Conservation (phyloP, 2,797 vertebrate species). For the Mus caroli region DNA sequence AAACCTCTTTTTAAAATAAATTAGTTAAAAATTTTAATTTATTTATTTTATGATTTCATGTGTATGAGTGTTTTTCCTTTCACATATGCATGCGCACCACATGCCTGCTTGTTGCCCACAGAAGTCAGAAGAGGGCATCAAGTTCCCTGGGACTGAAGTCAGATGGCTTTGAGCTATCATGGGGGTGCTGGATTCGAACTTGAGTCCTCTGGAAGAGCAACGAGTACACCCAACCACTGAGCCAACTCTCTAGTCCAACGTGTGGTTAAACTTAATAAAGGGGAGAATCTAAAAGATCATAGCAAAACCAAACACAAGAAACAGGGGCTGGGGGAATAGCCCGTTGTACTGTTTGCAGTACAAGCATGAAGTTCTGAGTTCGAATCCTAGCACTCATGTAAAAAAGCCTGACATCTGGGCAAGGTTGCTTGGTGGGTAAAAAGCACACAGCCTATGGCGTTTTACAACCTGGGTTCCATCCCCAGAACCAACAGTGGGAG, state of each 20-base stretch:
- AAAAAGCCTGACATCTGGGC: background rate
- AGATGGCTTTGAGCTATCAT: background rate
- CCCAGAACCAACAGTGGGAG: background rate
- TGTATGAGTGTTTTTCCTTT: background rate
- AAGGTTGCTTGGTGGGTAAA: no score
- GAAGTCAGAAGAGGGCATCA: background rate
- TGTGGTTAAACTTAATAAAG: background rate
- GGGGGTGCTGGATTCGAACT: background rate
- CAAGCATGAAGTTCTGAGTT: background rate
- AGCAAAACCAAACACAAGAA: background rate
- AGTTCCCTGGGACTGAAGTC: background rate
- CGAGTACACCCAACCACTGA: background rate
- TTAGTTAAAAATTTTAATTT: background rate
- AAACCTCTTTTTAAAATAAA: background rate
- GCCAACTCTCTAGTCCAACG: no score
- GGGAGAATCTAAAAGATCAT: conserved; percentile 21
- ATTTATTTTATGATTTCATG: background rate
- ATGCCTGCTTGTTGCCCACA: background rate
- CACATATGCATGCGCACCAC: background rate
- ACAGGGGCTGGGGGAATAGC: background rate
- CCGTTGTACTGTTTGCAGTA: background rate
- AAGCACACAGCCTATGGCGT: background rate
- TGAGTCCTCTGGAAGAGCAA: background rate
- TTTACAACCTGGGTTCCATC: background rate
- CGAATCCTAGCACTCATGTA: background rate